These are phyloP conservation scores for Entomyzon cyanotis DNA, from an alignment of 2,113 vertebrate genomes.

Conservation along the genomic window DNA sequence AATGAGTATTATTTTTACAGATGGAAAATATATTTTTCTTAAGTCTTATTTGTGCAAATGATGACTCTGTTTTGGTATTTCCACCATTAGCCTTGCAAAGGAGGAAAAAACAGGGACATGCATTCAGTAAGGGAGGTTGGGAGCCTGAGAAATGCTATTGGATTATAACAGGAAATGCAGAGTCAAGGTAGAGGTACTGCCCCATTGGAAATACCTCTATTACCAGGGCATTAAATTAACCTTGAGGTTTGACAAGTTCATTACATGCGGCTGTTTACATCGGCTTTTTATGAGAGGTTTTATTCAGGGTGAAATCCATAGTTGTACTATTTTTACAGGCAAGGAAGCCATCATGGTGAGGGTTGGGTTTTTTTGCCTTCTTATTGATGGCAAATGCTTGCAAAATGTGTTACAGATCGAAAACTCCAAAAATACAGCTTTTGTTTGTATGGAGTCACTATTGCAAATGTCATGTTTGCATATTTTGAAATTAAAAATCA, in stretches of 20 bases:
- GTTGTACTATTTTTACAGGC: background rate
- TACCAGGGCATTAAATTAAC: background rate
- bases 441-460: background rate
- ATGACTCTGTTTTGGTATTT: background rate
- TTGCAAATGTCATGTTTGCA: slow-evolving; percentile 70
- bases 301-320: background rate
- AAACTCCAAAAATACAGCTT: slow-evolving; percentile 1
- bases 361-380: background rate
- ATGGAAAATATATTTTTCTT: background rate
- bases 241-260: background rate
- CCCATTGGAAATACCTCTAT: background rate
- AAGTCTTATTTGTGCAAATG: background rate
- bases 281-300: background rate
- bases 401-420: background rate
- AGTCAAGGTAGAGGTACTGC: background rate
- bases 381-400: slow-evolving; percentile 12
- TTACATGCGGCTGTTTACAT: background rate
- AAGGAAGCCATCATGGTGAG: background rate
- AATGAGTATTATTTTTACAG: background rate
- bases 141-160: background rate
- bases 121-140: background rate
- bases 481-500: slow-evolving; percentile 67
- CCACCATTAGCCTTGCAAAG: background rate
- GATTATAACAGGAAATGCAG: background rate
- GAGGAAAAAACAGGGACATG: background rate